Evolutionary conservation across 2,797 vertebrate genomes (phyloP).

Genomic region (Danio aesculapii): DNA sequence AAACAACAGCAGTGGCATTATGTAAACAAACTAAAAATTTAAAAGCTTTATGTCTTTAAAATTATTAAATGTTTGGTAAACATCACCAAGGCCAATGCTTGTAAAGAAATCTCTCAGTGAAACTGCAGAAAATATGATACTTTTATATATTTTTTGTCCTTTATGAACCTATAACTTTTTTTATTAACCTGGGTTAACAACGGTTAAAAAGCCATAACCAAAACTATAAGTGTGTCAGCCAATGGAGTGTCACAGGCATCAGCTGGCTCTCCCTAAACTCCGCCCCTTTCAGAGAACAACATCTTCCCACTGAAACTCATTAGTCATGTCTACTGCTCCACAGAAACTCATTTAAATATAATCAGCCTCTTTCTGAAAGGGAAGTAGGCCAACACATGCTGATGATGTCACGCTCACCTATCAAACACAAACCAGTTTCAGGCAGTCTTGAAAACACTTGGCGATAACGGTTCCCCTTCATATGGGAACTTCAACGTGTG

Average conservation of each 20-base stretch:
- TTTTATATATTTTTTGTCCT: no score
- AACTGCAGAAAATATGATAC: no score
- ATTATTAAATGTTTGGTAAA: no score
- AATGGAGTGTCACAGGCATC: neutral
- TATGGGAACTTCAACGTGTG: no score
- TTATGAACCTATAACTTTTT: no score
- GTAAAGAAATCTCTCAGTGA: no score
- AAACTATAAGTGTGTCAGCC: neutral
- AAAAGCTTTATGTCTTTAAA: no score
- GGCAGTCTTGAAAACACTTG: neutral
- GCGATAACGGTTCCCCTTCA: neutral
- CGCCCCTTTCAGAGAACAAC: conserved; percentile 24
- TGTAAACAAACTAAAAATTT: no score
- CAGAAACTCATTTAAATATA: conserved; percentile 57
- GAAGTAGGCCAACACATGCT: conserved; percentile 6
- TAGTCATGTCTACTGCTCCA: conserved; percentile 39
- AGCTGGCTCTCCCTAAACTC: neutral
- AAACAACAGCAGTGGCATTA: no score
- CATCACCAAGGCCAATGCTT: no score
- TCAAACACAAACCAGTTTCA: conserved; percentile 24
- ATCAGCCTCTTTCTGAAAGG: neutral
- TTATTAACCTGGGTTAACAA: no score
- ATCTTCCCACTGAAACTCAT: conserved; percentile 69
- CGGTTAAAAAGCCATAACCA: no score
- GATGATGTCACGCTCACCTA: conserved; percentile 23